A percentile compares a stretch with the other conserved stretches of the same genome.
phyloP scores from a whole-genome alignment of 1,140 invertebrate genomes.

The Zaprionus vittiger region DNA sequence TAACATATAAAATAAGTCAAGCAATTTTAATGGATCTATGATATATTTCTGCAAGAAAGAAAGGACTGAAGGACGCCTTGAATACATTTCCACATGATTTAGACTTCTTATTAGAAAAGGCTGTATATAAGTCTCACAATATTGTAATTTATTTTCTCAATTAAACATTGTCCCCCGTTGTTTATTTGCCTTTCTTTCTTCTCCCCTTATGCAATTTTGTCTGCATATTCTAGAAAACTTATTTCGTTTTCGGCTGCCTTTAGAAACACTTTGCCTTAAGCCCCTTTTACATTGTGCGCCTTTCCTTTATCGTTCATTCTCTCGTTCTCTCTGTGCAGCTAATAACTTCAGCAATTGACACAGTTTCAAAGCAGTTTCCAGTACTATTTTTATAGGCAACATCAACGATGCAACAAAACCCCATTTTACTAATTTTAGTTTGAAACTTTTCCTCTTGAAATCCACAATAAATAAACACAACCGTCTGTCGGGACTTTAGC shows the following conservation, averaged over 20 bases:
- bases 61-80: too few species aligned
- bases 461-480: constrained; percentile 69
- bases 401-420: constrained; percentile 30
- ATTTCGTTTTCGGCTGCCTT: constrained; percentile 6
- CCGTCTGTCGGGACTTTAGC: constrained; percentile 57
- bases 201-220: not conserved
- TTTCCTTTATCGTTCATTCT: not conserved
- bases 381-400: constrained; percentile 44
- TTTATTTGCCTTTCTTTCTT: not conserved
- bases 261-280: not conserved
- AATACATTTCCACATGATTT: not conserved
- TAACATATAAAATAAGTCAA: too few species aligned
- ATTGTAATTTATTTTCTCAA: not conserved
- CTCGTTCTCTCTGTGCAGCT: constrained; percentile 16
- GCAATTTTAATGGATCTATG: too few species aligned
- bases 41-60: too few species aligned
- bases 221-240: not conserved
- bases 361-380: constrained; percentile 44
- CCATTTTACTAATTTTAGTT: constrained; percentile 57
- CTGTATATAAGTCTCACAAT: not conserved
- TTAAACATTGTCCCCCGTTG: not conserved
- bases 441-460: constrained; percentile 62
- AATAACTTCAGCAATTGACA: constrained; percentile 73
- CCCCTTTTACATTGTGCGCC: not conserved
- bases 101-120: not conserved